Evolutionary conservation across 1,140 invertebrate genomes (phyloP), one percentile per base, ranked within the genome.

Genomic region (Camponotus floridanus): DNA sequence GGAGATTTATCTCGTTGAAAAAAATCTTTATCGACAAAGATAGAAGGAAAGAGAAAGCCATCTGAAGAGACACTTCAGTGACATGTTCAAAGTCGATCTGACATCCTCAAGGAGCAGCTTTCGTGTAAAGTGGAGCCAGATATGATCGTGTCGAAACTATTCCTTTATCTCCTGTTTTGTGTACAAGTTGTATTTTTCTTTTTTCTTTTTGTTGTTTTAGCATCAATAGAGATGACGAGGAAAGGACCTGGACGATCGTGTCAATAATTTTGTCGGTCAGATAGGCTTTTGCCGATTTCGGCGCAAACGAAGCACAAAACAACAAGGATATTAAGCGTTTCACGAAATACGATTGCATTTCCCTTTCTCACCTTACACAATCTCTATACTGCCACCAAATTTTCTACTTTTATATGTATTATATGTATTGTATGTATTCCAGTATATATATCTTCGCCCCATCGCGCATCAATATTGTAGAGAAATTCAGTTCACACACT

Each of bases 331-430:
- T 76, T 62, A 33, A 33, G 48, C 80, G 36, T 48, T 76, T 87
- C 81, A 85, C 61, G n/a, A 80, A 81, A 70, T 68, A 74, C 86
- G 51, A 73, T 51, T 76, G 76, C 76, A 90, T 90, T 90, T 90
- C 64, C 88, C 88, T 88, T 51, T 88, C 79, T 68, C 85, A 90
- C 65, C 62, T 80, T 88, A 73, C 62, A 87, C 79, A 87, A 91
- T 88, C 89, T 90, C 87, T 91, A 87, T 85, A 90, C 90, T 90
- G 90, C 90, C 90, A 85, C 87, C 71, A 90, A 94, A 92, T 95
- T 95, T 95, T 95, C 93, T 95, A 95, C 94, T 95, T 95, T 95
- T 95, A 95, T 95, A 91, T 88, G 68, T 83, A 83, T 83, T 45
- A 73, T 67, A 81, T 71, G 51, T 71, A 88, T 73, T 85, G 5